These are phyloP conservation scores for Holothuria scabra DNA, from an alignment of 53 echinoderm and acorn worm genomes.

Conservation along the genomic window DNA sequence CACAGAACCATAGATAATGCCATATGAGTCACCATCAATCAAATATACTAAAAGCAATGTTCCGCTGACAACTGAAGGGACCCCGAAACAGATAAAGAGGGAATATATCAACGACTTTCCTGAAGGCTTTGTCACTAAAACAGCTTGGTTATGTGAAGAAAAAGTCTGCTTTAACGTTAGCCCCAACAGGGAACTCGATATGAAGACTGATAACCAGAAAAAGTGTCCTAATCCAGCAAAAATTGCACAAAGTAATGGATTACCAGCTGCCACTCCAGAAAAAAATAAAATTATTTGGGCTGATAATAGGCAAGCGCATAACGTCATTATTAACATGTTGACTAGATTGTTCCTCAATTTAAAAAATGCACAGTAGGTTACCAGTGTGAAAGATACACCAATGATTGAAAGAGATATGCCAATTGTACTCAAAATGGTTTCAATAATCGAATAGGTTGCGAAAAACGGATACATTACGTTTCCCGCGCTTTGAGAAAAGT, in stretches of 20 bases:
- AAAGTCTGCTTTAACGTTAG: background rate
- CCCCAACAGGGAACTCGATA: background rate
- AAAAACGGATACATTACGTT: background rate
- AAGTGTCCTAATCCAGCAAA: conserved; percentile 11
- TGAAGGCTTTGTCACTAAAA: background rate
- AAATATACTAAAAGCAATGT: background rate
- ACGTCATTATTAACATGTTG: conserved; percentile 15
- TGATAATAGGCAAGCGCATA: background rate
- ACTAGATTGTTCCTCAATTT: background rate
- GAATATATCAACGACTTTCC: background rate
- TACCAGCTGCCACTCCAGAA: background rate
- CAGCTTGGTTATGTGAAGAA: background rate
- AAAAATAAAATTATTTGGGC: background rate
- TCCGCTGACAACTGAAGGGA: background rate
- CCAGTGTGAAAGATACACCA: background rate
- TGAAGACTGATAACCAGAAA: conserved; percentile 11
- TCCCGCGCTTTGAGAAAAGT: background rate
- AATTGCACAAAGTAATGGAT: background rate
- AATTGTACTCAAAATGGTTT: conserved; percentile 7
- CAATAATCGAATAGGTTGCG: background rate
- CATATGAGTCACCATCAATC: background rate
- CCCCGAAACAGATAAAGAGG: background rate
- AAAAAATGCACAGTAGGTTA: background rate
- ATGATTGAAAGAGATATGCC: background rate
- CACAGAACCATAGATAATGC: background rate